Percentiles rank a stretch among this genome's conserved stretches.
These are phyloP conservation scores for Garrulus glandarius DNA, from an alignment of 2,797 vertebrate species.

Conservation along the genomic window DNA sequence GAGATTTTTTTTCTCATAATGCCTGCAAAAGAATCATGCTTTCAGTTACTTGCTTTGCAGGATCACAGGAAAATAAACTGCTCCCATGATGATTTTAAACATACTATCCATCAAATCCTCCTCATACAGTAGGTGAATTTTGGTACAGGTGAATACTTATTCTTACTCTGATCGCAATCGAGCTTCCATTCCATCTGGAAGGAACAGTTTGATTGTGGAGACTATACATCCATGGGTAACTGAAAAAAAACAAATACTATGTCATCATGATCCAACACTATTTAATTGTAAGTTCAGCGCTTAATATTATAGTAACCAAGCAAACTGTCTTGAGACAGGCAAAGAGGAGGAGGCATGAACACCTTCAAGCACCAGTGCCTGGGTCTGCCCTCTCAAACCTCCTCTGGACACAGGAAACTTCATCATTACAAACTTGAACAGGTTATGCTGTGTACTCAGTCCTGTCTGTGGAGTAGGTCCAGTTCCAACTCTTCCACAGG, in stretches of 20 bases:
- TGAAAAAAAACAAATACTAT: conserved; percentile 74
- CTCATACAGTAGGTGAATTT: background rate
- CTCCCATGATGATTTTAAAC: background rate
- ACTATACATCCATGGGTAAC: conserved; percentile 99
- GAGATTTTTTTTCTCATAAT: background rate
- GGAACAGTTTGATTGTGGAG: conserved; percentile 97
- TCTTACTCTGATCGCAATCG: conserved; percentile 96
- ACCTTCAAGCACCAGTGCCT: background rate
- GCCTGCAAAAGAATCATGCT: background rate
- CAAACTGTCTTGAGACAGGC: background rate
- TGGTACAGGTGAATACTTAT: background rate
- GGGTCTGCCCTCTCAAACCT: background rate
- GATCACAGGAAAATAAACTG: background rate
- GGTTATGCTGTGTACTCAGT: background rate
- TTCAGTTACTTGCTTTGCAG: background rate
- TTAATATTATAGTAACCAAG: background rate
- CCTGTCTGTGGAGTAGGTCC: background rate
- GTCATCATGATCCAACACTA: background rate
- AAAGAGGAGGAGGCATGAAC: background rate
- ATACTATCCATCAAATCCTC: background rate
- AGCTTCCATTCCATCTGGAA: conserved; percentile 98
- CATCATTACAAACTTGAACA: background rate
- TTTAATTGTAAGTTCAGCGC: background rate
- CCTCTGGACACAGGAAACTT: background rate
- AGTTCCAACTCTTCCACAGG: background rate